Percentiles rank a stretch among this genome's conserved stretches.
Conservation (phyloP, 37 sponge, comb jelly and placozoan species). For the Spongia lamella region DNA sequence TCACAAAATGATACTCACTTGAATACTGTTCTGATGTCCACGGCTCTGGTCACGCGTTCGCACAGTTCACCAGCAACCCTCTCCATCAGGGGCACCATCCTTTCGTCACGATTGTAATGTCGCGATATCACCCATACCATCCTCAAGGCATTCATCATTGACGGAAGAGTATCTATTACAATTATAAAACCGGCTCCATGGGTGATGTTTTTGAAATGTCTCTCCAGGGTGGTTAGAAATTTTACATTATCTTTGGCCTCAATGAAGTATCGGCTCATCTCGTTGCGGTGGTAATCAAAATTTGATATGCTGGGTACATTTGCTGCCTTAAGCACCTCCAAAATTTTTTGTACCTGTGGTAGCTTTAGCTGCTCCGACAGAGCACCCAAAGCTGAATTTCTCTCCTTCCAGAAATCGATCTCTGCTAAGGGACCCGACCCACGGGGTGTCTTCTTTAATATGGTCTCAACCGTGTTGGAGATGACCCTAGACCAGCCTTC, state of each 20-base stretch:
- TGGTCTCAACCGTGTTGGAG: conserved; percentile 71
- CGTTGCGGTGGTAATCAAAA: conserved; percentile 85
- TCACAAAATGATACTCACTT: conserved; percentile 27
- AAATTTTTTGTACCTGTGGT: conserved; percentile 60
- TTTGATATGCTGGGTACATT: conserved; percentile 58
- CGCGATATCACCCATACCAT: conserved; percentile 99
- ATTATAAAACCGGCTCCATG: conserved; percentile 89
- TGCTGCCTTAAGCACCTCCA: conserved; percentile 71
- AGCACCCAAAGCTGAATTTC: conserved; percentile 77
- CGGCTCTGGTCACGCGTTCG: conserved; percentile 78
- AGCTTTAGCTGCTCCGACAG: conserved; percentile 92
- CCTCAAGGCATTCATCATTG: conserved; percentile 96
- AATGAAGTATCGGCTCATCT: conserved; percentile 87
- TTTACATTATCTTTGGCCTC: conserved; percentile 99
- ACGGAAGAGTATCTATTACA: conserved; percentile 87
- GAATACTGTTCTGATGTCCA: conserved; percentile 86
- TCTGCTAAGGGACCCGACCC: conserved; percentile 95
- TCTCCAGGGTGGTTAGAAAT: conserved; percentile 94
- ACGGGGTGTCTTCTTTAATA: conserved; percentile 69
- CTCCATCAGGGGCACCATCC: conserved; percentile 99
- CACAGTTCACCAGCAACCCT: conserved; percentile 95
- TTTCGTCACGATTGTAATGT: conserved; percentile 96
- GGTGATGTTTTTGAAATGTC: conserved; percentile 97
- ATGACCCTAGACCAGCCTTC: conserved; percentile 85
- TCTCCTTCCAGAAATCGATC: conserved; percentile 97